Evolutionary conservation across 1,140 invertebrate genomes (phyloP).

Genomic region (Bombus consobrinus): DNA sequence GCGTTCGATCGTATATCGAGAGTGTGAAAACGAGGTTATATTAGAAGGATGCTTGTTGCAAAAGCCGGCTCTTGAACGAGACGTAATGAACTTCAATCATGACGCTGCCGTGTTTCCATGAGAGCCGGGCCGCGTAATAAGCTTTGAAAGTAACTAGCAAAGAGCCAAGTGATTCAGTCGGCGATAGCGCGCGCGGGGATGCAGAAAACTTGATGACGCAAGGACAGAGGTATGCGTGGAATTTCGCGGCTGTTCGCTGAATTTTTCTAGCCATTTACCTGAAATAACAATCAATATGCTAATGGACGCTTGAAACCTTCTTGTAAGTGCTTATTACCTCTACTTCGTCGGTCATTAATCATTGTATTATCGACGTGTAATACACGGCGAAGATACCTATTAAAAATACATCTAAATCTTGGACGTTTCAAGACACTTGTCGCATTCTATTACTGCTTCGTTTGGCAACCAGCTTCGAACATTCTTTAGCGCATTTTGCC

Average conservation of each 20-base stretch:
- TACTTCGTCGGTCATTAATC: not conserved
- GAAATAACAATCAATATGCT: not conserved
- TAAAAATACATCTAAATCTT: not conserved
- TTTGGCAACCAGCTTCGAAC: not conserved
- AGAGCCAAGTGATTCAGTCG: constrained; percentile 15
- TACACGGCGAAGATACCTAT: not conserved
- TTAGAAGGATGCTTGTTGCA: not conserved
- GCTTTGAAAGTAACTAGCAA: constrained; percentile 2
- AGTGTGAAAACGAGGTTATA: not conserved
- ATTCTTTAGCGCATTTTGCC: no score
- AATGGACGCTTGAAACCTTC: not conserved
- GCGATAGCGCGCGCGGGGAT: not conserved
- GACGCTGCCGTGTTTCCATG: not conserved
- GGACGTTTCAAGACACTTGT: not conserved
- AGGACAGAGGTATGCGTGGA: constrained; percentile 16
- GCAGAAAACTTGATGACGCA: constrained; percentile 31
- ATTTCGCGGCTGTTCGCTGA: not conserved
- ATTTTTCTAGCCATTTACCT: not conserved
- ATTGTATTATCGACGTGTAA: not conserved
- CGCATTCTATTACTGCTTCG: not conserved
- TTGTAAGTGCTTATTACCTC: not conserved
- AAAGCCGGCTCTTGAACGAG: not conserved
- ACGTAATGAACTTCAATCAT: constrained; percentile 1
- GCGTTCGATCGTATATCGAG: not conserved
- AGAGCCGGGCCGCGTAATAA: not conserved